Evolutionary conservation across 2,113 vertebrate species (phyloP).

Genomic region (Tachycineta bicolor): DNA sequence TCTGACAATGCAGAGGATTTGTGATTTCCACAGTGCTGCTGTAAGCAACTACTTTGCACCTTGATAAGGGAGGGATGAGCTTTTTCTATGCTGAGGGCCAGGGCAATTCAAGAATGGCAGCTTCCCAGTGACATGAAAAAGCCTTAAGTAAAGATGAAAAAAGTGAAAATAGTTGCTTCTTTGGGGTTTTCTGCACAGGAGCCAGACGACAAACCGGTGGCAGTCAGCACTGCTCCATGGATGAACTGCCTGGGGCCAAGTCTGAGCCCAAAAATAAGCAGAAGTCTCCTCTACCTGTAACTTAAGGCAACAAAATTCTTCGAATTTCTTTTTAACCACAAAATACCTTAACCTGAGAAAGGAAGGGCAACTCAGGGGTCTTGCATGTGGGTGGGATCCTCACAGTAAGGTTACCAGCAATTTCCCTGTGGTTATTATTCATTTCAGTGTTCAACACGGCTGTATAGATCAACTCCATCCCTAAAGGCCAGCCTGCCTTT

Average conservation of each 20-base stretch:
- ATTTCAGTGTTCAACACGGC: neutral
- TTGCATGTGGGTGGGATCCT: neutral
- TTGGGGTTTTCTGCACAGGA: neutral
- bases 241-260: neutral
- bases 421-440: neutral
- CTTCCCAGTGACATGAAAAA: neutral
- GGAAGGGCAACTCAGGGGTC: neutral
- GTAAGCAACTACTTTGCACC: neutral
- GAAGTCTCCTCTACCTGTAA: accelerated
- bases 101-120: neutral
- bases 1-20: neutral
- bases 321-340: neutral
- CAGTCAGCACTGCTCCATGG: neutral
- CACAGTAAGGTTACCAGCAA: neutral
- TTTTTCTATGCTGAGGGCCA: neutral
- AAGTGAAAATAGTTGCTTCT: neutral
- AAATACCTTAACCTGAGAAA: neutral
- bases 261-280: neutral
- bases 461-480: neutral
- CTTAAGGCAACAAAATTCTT: neutral
- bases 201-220: neutral
- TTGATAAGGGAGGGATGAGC: neutral
- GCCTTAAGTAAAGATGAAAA: neutral
- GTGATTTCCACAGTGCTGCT: neutral
- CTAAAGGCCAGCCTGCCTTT: neutral